Evolutionary conservation across 2,888 invertebrate genomes (phyloP), one percentile per base, ranked within the genome.

Genomic region (Eurytoma californica): DNA sequence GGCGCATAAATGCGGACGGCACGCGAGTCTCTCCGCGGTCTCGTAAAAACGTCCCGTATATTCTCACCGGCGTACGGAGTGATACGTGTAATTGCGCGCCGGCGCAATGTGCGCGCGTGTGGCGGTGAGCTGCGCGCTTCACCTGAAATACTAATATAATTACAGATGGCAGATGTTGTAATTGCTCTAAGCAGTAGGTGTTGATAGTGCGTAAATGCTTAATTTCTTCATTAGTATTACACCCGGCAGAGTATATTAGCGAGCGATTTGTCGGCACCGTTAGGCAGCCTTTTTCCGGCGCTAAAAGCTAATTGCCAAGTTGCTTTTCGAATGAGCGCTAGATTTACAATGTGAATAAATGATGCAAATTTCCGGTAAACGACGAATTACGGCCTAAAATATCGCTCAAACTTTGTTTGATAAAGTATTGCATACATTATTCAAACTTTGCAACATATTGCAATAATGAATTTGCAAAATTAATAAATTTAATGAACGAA

Each of bases 1-100:
- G 84, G 85, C 86, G 85, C 84, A 85, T 86, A 82, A 84, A 83
- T 82, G 85, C 28, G 12, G 84, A 85, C 24, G 28, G 85, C 86
- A 86, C 86, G 86, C 85, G 86, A 86, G 85, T 86, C 85, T 86
- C 87, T 85, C 84, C 80, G 83, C 82, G 86, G 86, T 84, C 84
- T 86, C 87, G 84, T 87, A 86, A 88, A 88, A 87, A 86, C 85
- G 86, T 86, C 86, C 83, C 85, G 86, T 86, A 86, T 85, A 85
- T 86, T 84, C 83, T 86, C 86, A 82, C 84, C 81, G 82, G 81
- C 79, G 80, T 75, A 60, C n/a, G n/a, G 53, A 30, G 49, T 65
- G 63, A 77, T 77, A 30, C 57, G 67, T 60, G 53, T 77, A 77
- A 77, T 77, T 77, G 72, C 51, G 16, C 18, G 20, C 30, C 47